Base-by-base conservation (phyloP, 1,140 invertebrate genomes). In the Drosophila nannoptera region DNA sequence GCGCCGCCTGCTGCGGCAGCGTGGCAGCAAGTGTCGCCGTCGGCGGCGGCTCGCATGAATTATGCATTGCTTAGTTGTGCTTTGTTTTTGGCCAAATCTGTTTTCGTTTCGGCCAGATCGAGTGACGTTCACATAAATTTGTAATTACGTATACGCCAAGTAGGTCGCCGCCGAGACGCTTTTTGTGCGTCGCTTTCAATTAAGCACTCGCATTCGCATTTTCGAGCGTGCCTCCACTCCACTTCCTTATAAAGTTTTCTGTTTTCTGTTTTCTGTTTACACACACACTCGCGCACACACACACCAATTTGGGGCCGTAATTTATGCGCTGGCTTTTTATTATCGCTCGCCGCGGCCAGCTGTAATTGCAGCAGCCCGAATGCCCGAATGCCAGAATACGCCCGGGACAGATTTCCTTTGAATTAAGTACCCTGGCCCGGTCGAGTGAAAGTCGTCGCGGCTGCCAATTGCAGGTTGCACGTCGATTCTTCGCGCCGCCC, bases 81-180 rank as follows among this genome's bases (percentile, higher is more conserved):
- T 63, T 55, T 56, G 46, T 56, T 35, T 22, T 8, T 5, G 12
- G 43, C n/a, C 3, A 22, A 22, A 22, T 22, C 22, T 22, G 22
- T 22, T 22, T 22, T 22, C 22, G 3, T 22, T 22, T 22, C 22
- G 22, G 22, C n/a, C 72, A 71, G 53, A 82, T 69, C 69, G 33
- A 59, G 43, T 63, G 64, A 62, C 65, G 60, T 84, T 83, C 80
- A 71, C 80, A 84, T 84, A 81, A 86, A 86, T 84, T 81, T 77
- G 67, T 84, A 84, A 84, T 86, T 84, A 86, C 81, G 81, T 81
- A 84, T 84, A 84, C 81, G 81, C 72, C 81, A 75, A 68, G 81
- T 84, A 81, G 77, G 73, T 75, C 77, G 70, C 11, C n/a, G n/a
- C n/a, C 48, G 49, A 55, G 32, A 46, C 43, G 63, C 46, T 67